phyloP scores from a whole-genome alignment of 2,113 vertebrate genomes.

The Upupa epops region DNA sequence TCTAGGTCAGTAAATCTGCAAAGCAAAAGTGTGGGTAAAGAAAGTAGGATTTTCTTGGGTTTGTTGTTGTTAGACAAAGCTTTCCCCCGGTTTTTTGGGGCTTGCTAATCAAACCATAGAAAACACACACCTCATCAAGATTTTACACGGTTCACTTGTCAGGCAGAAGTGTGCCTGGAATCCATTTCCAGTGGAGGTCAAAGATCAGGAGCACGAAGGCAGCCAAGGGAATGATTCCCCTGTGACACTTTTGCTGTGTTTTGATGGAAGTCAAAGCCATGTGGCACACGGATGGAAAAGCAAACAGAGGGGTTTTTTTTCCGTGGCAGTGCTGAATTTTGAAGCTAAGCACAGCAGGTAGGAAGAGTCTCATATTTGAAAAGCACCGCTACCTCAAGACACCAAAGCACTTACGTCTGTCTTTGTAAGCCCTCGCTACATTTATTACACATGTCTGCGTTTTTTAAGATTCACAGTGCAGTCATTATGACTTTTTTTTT shows the following conservation, averaged over 20 bases:
- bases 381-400: not conserved
- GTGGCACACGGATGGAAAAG: conserved; percentile 36
- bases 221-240: conserved; percentile 44
- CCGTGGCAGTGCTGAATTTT: conserved; percentile 1
- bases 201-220: conserved; percentile 46
- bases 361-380: not conserved
- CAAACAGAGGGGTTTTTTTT: not conserved
- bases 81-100: not conserved
- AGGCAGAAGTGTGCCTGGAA: conserved; percentile 60
- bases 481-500: not conserved
- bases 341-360: conserved; percentile 42
- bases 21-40: not conserved
- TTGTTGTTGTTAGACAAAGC: not conserved
- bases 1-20: conserved; percentile 36
- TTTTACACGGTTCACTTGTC: conserved; percentile 55
- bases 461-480: not conserved
- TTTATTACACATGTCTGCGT: not conserved
- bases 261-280: conserved; percentile 64
- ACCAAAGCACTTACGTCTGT: not conserved
- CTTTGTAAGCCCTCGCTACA: not conserved
- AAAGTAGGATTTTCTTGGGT: not conserved
- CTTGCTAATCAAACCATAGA: conserved; percentile 55
- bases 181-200: conserved; percentile 56
- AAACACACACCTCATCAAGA: conserved; percentile 55
- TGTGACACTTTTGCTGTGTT: conserved; percentile 53